Conservation (phyloP, 2,113 vertebrate genomes). For the Sebastes schlegelii region DNA sequence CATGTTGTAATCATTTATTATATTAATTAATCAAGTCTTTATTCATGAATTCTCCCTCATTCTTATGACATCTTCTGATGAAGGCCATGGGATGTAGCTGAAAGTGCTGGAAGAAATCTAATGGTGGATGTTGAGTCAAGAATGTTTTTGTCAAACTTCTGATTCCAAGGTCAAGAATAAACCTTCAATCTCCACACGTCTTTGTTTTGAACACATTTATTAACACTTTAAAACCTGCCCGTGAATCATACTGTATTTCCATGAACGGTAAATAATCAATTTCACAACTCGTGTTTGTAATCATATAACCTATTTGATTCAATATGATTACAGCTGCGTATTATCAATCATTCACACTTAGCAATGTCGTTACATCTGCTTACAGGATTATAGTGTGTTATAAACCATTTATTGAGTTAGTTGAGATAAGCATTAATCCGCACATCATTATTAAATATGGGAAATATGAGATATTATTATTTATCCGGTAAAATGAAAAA, state of each 20-base stretch:
- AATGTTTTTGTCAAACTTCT: not conserved
- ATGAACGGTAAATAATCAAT: not conserved
- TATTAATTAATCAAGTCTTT: too few relatives aligned
- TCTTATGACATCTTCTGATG: not conserved
- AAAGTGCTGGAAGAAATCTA: not conserved
- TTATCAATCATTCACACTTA: not conserved
- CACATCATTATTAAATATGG: too few relatives aligned
- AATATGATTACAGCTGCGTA: not conserved
- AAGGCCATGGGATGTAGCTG: not conserved
- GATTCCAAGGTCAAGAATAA: not conserved
- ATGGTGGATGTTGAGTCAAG: not conserved
- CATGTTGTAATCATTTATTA: not conserved
- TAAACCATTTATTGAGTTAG: too few relatives aligned
- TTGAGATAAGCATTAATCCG: too few relatives aligned
- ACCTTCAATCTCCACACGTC: not conserved
- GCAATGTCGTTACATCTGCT: not conserved
- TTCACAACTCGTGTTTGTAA: not conserved
- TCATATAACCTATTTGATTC: not conserved
- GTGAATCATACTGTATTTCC: not conserved
- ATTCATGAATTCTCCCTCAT: not conserved
- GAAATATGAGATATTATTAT: not conserved
- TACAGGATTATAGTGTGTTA: too few relatives aligned
- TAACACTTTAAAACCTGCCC: not conserved
- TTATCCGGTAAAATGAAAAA: not conserved
- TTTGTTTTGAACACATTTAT: not conserved